A percentile compares a stretch with the other conserved stretches of the same genome.
Conservation (phyloP, 2,797 vertebrate genomes). For the Pseudochirops corinnae region DNA sequence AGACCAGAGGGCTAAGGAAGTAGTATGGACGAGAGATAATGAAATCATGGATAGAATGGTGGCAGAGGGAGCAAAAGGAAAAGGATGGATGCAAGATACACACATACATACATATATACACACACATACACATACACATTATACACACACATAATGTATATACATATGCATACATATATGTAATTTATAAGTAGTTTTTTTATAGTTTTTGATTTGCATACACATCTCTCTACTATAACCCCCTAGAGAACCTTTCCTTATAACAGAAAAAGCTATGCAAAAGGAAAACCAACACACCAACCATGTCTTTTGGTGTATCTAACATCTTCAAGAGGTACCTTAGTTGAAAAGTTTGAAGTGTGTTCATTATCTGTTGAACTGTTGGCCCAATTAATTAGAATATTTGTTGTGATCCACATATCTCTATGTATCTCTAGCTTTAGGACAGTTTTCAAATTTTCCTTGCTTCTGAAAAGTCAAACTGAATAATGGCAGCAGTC, state of each 20-base stretch:
- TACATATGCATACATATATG: too few relatives aligned
- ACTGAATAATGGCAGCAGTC: slow-evolving; percentile 37
- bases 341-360: slow-evolving; percentile 54
- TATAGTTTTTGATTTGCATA: background rate
- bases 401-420: background rate
- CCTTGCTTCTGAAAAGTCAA: slow-evolving; percentile 53
- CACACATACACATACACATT: too few relatives aligned
- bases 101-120: too few relatives aligned
- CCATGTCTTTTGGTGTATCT: background rate
- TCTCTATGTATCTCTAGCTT: background rate
- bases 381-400: background rate
- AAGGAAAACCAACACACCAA: background rate
- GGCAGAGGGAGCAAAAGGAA: background rate
- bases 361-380: slow-evolving; percentile 44
- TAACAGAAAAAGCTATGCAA: background rate
- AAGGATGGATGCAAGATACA: background rate
- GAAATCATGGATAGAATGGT: background rate
- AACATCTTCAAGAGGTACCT: background rate
- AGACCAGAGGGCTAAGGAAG: background rate
- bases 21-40: background rate
- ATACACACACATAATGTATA: too few relatives aligned
- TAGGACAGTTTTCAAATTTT: slow-evolving; percentile 50
- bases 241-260: background rate
- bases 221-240: background rate
- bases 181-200: background rate